Base-by-base conservation (phyloP, 1,140 invertebrate genomes). In the Monochamus saltuarius region DNA sequence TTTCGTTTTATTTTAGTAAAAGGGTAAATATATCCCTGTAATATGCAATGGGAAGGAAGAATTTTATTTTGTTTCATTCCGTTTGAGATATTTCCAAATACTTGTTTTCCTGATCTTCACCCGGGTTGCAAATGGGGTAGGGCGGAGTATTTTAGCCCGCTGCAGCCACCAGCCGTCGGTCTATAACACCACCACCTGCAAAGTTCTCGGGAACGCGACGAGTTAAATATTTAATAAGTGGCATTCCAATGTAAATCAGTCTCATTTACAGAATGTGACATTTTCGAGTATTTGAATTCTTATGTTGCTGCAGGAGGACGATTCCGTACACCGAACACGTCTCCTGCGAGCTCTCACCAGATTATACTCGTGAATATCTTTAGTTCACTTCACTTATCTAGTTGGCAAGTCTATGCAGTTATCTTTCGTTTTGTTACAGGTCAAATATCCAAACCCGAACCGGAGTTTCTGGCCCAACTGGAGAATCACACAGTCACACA, bases 401-500 rank as follows among this genome's bases (percentile, higher is more conserved):
- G 63, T 71, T 71, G 65, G 60, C 68, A 68, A 70, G 66, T 61
- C 59, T 69, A 66, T 62, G 67, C 69, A 65, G 62, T 69, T 67
- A 67, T 55, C 53, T 55, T 45, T 62, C 65, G 57, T 65, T 74
- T 68, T 72, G 67, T 75, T 75, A 62, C 69, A 76, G 73, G 73
- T 70, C 78, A 81, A 71, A 65, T 76, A 58, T 60, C 69, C 47
- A 61, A 71, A 45, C 78, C 79, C 35, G 83, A 86, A 67, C 91
- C 92, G 14, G 86, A 90, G 73, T 95, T 95, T 78, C 82, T 93
- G 65, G 85, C 86, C 7, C 86, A 88, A n/a, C 75, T 96, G 66
- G 89, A 91, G 71, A 95, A 96, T 76, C 82, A 91, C 56, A 94
- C 91, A 7, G 89, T 94, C 29, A 87, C 91, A 39, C 88, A 93